Conservation (phyloP, 2,113 vertebrate species). For the Podiceps cristatus region DNA sequence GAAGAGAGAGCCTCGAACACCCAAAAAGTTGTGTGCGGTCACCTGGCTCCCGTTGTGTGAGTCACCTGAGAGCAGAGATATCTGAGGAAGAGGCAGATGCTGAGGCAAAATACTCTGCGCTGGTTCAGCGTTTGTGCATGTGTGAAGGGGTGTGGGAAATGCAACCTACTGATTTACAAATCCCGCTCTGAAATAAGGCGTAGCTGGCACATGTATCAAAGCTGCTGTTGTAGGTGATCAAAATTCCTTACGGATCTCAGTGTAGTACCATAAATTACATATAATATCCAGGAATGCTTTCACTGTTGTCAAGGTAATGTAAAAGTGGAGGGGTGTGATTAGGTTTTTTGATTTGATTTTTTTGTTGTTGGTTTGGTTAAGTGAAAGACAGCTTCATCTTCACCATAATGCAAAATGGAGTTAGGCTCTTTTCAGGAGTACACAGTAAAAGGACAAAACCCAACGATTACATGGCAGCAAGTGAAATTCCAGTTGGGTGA, state of each 20-base stretch:
- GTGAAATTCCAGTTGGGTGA: neutral
- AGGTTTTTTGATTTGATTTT: neutral
- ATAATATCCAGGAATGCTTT: neutral
- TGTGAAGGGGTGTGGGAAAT: neutral
- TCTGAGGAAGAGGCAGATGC: neutral
- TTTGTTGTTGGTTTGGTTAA: neutral
- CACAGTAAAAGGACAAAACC: neutral
- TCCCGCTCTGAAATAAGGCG: neutral
- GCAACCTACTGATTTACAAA: fast-evolving
- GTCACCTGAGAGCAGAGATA: neutral
- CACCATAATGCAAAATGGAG: neutral
- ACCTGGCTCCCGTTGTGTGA: neutral
- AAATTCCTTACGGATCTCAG: neutral
- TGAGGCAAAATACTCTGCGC: neutral
- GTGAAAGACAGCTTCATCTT: neutral
- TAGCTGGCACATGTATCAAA: neutral
- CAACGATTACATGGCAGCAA: neutral
- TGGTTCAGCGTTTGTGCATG: no score
- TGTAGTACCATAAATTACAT: neutral
- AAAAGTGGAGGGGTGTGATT: neutral
- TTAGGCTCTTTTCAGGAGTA: neutral
- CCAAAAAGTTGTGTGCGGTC: neutral
- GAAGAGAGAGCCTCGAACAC: neutral
- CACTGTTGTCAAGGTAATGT: neutral
- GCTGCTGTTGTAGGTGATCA: neutral